Evolutionary conservation across 23 tunicate genomes (phyloP).

Genomic region (Phallusia fumigata): DNA sequence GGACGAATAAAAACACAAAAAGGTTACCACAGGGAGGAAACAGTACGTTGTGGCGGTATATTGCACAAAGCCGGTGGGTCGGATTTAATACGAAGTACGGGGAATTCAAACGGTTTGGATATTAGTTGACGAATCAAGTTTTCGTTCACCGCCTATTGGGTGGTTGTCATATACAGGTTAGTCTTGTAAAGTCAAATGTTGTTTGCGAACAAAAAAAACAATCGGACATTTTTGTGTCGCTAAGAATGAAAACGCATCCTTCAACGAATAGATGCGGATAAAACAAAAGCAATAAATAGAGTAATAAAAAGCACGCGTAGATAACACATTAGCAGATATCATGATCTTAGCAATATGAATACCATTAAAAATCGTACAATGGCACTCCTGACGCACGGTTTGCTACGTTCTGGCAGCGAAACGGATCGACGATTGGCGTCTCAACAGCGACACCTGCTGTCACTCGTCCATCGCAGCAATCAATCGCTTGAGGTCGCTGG

Average conservation of each 20-base stretch:
- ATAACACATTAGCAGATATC: not conserved
- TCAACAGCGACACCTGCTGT: not conserved
- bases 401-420: not conserved
- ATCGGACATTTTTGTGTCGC: too few species aligned
- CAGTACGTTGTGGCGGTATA: not conserved
- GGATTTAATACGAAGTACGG: not conserved
- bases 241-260: not conserved
- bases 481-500: conserved; percentile 84
- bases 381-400: not conserved
- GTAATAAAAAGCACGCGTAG: not conserved
- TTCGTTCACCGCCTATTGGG: not conserved
- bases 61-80: conserved; percentile 3
- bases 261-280: not conserved
- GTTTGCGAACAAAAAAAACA: not conserved
- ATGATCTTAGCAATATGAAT: not conserved
- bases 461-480: conserved; percentile 81
- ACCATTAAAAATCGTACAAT: not conserved
- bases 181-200: not conserved
- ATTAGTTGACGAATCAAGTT: not conserved
- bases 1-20: not conserved
- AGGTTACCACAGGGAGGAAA: not conserved
- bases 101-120: not conserved
- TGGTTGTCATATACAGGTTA: not conserved
- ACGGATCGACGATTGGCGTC: not conserved
- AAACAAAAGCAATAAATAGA: conserved; percentile 7